Evolutionary conservation across 1,140 invertebrate genomes (phyloP), one percentile per base, ranked within the genome.

Genomic region (Drosophila novamexicana): DNA sequence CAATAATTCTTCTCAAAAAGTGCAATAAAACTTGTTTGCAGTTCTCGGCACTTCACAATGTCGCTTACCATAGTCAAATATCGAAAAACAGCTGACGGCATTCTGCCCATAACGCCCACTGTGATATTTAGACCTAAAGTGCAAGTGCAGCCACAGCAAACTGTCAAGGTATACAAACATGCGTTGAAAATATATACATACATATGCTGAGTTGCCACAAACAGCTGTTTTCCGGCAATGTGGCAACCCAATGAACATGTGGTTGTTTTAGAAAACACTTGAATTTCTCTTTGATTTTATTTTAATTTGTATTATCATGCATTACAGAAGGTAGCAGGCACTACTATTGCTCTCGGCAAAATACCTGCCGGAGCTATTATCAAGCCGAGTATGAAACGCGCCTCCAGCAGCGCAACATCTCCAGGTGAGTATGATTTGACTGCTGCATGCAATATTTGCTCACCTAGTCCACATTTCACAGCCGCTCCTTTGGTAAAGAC

Each of bases 31-130:
- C 45, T 2, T 9, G 7, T 45, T 2, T 59, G 22, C 8, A 16
- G n/a, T 1, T 18, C 1, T 37, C 1, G 9, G n/a, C 1, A 0
- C 1, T 7, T 7, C 0, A 63, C 70, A 73, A 91, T 91, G 90
- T 81, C 90, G 9, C 64, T 91, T 4, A 90, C 89, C n/a, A 79
- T 91, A 7, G 74, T 89, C 0, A 91, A 90, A 68, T 91, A 79
- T 65, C 63, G 73, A 1, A 90, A 83, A 56, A 61, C 82, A 9
- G 18, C 59, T 1, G 62, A 69, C 1, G 65, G 58, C 7, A 29
- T 72, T n/a, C 66, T 66, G 49, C 22, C 69, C 16, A 53, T 71
- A 40, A 44, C 54, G 29, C 49, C 82, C 1, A 8, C 39, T 0
- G 34, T 79, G 9, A 45, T 76, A 4, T 44, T 49, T 4, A 59